phyloP scores from a whole-genome alignment of 2,113 vertebrate species.

The Craseonycteris thonglongyai region DNA sequence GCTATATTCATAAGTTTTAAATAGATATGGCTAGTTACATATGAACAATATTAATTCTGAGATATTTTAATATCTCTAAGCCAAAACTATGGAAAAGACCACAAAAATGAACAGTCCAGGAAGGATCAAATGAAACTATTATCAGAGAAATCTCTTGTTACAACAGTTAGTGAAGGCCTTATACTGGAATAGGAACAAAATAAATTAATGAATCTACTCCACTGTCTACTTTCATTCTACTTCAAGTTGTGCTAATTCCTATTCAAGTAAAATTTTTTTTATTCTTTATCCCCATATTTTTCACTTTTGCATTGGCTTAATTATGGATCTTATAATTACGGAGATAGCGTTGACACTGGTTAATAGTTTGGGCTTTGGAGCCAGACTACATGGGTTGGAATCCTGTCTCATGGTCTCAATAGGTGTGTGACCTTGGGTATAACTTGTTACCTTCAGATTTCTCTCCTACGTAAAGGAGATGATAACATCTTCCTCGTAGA shows the following conservation, averaged over 20 bases:
- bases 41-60: not conserved
- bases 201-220: not conserved
- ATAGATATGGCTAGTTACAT: not conserved
- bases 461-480: not conserved
- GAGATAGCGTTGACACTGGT: not conserved
- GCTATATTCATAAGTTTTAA: not conserved
- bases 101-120: not conserved
- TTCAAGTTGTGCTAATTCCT: not conserved
- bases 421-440: not conserved
- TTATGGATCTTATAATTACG: not conserved
- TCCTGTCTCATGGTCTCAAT: not conserved
- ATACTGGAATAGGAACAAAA: not conserved
- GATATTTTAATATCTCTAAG: not conserved
- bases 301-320: not conserved
- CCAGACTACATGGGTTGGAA: not conserved
- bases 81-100: not conserved
- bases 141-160: not conserved
- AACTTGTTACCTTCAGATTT: not conserved
- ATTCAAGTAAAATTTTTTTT: not conserved
- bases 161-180: not conserved
- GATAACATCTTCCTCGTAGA: not conserved
- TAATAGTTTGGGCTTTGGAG: not conserved
- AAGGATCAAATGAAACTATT: not conserved
- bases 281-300: not conserved
- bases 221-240: not conserved